These are phyloP conservation scores for Cosmorhoe ocellata DNA, from an alignment of 2,888 invertebrate species.

Conservation along the genomic window DNA sequence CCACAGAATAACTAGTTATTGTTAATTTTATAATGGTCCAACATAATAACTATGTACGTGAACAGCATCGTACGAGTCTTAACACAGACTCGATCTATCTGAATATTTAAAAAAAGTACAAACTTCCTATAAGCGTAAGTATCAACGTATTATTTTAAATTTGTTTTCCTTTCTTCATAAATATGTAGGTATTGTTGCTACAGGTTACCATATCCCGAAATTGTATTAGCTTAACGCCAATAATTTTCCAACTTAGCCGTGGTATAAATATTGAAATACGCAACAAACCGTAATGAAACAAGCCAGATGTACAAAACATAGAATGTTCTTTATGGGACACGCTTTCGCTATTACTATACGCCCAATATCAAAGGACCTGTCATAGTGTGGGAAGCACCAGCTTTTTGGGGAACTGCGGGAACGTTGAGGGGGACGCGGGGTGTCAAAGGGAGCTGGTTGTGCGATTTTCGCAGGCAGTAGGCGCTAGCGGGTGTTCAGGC, in stretches of 20 bases:
- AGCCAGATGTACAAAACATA: conserved; percentile 74
- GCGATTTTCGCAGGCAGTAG: conserved; percentile 46
- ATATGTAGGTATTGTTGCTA: conserved; percentile 16
- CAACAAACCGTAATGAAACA: conserved; percentile 64
- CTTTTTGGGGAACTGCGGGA: conserved; percentile 43
- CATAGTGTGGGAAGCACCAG: conserved; percentile 32
- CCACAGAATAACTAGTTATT: too few species aligned
- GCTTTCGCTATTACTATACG: conserved; percentile 67
- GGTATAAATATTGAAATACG: conserved; percentile 49
- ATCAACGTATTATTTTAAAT: background rate
- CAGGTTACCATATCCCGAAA: conserved; percentile 20
- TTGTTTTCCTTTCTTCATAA: conserved; percentile 7
- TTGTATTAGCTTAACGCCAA: conserved; percentile 28
- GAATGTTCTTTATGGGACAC: conserved; percentile 74
- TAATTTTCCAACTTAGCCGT: conserved; percentile 40
- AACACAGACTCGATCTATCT: too few species aligned
- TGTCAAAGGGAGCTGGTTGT: conserved; percentile 45
- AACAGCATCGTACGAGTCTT: too few species aligned
- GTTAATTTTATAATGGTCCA: too few species aligned
- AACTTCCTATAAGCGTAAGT: too few species aligned
- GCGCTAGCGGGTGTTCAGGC: conserved; percentile 50
- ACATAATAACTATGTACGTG: too few species aligned
- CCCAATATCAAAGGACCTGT: conserved; percentile 59
- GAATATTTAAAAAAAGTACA: too few species aligned
- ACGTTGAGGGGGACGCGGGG: conserved; percentile 37